A percentile compares a stretch with the other conserved stretches of the same genome.
Evolutionary conservation across 2,888 invertebrate genomes (phyloP).

Genomic region (Andrena chrysosceles): DNA sequence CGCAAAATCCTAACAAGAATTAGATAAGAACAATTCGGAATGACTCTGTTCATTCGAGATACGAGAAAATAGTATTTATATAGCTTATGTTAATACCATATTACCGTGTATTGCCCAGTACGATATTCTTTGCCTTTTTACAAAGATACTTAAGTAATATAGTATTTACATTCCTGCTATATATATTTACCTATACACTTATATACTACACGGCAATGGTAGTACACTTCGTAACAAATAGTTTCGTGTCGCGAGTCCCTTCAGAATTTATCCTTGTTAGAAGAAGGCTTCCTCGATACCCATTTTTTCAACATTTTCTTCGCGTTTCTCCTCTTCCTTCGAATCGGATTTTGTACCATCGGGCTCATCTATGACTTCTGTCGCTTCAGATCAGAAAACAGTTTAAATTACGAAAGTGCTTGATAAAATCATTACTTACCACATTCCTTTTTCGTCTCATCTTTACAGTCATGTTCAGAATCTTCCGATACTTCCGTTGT

Average conservation of each 20-base stretch:
- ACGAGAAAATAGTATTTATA: constrained; percentile 44
- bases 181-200: constrained; percentile 20
- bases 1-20: constrained; percentile 37
- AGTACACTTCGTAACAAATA: constrained; percentile 36
- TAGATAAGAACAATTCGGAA: constrained; percentile 61
- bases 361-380: constrained; percentile 7
- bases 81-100: constrained; percentile 45
- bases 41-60: constrained; percentile 39
- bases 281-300: constrained; percentile 49
- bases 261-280: constrained; percentile 28
- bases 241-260: constrained; percentile 8
- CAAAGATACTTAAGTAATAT: constrained; percentile 33
- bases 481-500: constrained; percentile 72
- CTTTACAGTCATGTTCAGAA: constrained; percentile 53
- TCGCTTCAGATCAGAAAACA: background rate
- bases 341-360: constrained; percentile 7
- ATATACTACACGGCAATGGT: constrained; percentile 15
- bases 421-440: constrained; percentile 28
- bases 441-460: constrained; percentile 13
- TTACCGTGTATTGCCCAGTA: constrained; percentile 23
- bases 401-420: background rate
- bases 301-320: constrained; percentile 55
- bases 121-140: constrained; percentile 10
- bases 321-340: constrained; percentile 4
- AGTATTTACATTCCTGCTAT: constrained; percentile 47